phyloP scores from a whole-genome alignment of 2,797 vertebrate genomes.

The Sebastes vulpes region DNA sequence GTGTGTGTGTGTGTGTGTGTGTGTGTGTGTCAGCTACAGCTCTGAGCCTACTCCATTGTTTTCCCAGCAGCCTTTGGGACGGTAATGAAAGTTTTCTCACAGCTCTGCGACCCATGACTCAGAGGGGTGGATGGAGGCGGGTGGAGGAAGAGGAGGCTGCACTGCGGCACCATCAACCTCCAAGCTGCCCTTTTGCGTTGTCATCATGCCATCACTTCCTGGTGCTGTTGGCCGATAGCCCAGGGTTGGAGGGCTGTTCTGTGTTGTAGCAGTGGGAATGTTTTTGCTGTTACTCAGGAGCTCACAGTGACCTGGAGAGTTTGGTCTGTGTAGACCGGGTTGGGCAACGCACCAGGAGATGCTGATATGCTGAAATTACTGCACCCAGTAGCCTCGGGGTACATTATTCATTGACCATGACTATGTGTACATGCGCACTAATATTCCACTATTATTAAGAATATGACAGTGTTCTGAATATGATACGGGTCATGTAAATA shows the following conservation, averaged over 20 bases:
- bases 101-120: constrained; percentile 59
- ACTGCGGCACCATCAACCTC: constrained; percentile 69
- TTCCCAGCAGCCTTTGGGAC: constrained; percentile 56
- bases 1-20: background rate
- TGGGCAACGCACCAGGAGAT: constrained; percentile 3
- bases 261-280: constrained; percentile 7
- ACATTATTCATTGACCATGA: no score
- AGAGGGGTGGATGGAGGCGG: constrained; percentile 20
- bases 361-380: constrained; percentile 28
- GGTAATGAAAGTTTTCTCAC: constrained; percentile 64
- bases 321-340: constrained; percentile 14
- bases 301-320: background rate
- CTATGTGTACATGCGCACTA: no score
- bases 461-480: background rate
- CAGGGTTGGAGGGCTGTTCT: constrained; percentile 15
- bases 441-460: no score
- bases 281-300: constrained; percentile 31
- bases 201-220: constrained; percentile 69
- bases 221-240: constrained; percentile 21
- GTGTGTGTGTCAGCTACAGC: background rate
- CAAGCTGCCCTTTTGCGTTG: constrained; percentile 33
- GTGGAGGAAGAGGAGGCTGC: constrained; percentile 46
- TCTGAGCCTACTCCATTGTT: constrained; percentile 21
- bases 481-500: no score
- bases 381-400: constrained; percentile 9